Conservation (phyloP, 1,140 invertebrate genomes). For the Pseudomyrmex gracilis region DNA sequence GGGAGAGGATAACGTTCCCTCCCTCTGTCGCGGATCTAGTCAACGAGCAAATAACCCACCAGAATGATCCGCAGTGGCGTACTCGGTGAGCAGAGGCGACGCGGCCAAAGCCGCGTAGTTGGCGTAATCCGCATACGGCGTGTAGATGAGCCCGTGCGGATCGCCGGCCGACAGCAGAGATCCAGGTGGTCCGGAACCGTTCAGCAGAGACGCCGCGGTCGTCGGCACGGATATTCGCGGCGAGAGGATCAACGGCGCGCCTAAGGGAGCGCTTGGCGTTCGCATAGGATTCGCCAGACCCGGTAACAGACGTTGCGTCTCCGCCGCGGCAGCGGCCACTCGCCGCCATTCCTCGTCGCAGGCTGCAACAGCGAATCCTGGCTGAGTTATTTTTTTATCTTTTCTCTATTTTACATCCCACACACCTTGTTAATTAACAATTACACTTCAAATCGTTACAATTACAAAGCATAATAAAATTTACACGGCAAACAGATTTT, state of each 20-base stretch:
- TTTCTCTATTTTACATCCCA: too few species aligned
- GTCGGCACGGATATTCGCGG: constrained; percentile 94
- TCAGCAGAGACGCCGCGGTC: constrained; percentile 90
- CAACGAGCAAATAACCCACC: constrained; percentile 97
- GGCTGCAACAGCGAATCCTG: constrained; percentile 85
- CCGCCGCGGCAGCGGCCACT: constrained; percentile 90
- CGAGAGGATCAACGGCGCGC: constrained; percentile 94
- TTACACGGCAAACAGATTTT: too few species aligned
- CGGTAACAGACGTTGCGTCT: constrained; percentile 90
- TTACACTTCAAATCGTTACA: too few species aligned
- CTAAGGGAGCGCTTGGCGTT: constrained; percentile 89
- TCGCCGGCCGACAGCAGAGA: constrained; percentile 87
- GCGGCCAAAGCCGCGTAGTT: constrained; percentile 94
- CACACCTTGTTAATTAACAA: too few species aligned
- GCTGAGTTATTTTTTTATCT: background rate
- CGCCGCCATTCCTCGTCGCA: constrained; percentile 93
- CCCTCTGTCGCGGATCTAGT: constrained; percentile 69
- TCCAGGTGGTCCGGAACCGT: constrained; percentile 90
- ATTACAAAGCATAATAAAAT: too few species aligned
- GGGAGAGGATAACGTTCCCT: background rate
- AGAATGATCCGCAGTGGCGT: constrained; percentile 94
- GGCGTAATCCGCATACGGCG: constrained; percentile 94
- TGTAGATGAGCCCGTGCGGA: constrained; percentile 89
- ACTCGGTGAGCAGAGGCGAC: constrained; percentile 93
- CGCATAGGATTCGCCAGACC: constrained; percentile 89